phyloP scores from a whole-genome alignment of 2,797 vertebrate species.

The Etheostoma perlongum region DNA sequence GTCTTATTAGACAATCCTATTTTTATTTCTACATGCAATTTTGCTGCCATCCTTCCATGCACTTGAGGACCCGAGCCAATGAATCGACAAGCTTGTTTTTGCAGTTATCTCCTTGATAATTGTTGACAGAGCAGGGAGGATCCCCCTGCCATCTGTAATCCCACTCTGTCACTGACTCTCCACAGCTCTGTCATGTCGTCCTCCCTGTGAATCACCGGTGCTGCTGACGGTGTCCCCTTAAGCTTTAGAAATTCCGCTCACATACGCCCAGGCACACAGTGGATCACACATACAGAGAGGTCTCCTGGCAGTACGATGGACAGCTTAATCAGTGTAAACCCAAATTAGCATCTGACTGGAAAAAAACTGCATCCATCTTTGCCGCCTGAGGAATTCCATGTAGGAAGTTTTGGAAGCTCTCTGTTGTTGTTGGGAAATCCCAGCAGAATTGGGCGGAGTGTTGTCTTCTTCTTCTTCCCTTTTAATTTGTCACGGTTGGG shows the following conservation, averaged over 20 bases:
- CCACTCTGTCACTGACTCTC: conserved; percentile 48
- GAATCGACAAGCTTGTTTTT: conserved; percentile 50
- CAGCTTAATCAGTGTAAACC: conserved; percentile 80
- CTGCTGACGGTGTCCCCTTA: conserved; percentile 58
- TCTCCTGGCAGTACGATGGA: conserved; percentile 69
- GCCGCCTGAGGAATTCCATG: conserved; percentile 43
- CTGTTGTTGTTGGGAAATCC: conserved; percentile 61
- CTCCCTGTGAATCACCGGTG: conserved; percentile 55
- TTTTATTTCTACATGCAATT: conserved; percentile 67
- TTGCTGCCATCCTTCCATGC: conserved; percentile 52
- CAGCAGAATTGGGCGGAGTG: conserved; percentile 20
- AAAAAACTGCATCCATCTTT: conserved; percentile 51
- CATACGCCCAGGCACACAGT: conserved; percentile 49
- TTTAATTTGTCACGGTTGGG: conserved; percentile 24
- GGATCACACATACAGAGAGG: conserved; percentile 58
- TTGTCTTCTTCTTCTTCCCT: conserved; percentile 20
- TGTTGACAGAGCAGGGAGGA: conserved; percentile 61
- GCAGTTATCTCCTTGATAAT: conserved; percentile 61
- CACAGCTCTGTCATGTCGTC: conserved; percentile 60
- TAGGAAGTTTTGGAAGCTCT: conserved; percentile 48
- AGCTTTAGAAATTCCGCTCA: conserved; percentile 69
- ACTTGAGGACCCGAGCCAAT: conserved; percentile 55
- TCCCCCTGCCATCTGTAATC: conserved; percentile 66
- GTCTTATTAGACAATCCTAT: conserved; percentile 65
- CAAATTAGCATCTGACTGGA: conserved; percentile 74